These are phyloP conservation scores for Flexamia atlantica DNA, from an alignment of 2,888 invertebrate genomes.

Conservation along the genomic window DNA sequence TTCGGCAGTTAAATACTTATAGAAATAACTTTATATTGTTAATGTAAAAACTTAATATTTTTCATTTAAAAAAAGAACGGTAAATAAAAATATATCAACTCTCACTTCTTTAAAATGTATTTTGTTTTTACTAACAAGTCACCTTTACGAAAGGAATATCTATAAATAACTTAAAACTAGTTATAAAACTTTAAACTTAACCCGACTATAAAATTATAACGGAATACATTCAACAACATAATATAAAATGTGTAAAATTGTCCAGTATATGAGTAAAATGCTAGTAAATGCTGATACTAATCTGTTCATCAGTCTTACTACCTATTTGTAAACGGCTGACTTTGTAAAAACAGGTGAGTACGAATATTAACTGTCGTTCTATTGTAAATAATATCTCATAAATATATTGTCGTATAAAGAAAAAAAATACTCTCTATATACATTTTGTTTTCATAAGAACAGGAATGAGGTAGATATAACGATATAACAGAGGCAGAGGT, in stretches of 20 bases:
- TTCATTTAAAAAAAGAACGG: neutral
- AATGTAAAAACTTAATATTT: too few species aligned
- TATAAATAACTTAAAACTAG: conserved; percentile 43
- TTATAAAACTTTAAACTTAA: conserved; percentile 49
- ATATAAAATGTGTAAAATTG: conserved; percentile 50
- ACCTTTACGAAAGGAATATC: conserved; percentile 17
- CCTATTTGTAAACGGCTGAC: conserved; percentile 45
- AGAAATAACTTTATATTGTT: too few species aligned
- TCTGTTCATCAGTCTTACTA: conserved; percentile 47
- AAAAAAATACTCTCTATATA: conserved; percentile 39
- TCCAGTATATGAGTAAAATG: conserved; percentile 43
- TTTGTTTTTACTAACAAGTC: neutral
- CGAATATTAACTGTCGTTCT: neutral
- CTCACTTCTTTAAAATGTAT: conserved; percentile 9
- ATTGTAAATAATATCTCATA: conserved; percentile 57
- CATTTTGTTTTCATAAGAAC: conserved; percentile 34
- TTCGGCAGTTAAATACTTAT: too few species aligned
- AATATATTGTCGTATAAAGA: conserved; percentile 53
- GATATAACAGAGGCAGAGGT: conserved; percentile 19
- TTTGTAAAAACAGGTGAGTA: conserved; percentile 42
- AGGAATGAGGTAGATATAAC: conserved; percentile 52
- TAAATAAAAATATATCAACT: conserved; percentile 4
- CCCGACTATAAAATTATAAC: conserved; percentile 28
- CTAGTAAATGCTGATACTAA: conserved; percentile 49
- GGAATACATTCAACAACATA: conserved; percentile 52